Evolutionary conservation across 1,140 invertebrate genomes (phyloP), one percentile per base, ranked within the genome.

Genomic region (Scaptodrosophila lebanonensis): DNA sequence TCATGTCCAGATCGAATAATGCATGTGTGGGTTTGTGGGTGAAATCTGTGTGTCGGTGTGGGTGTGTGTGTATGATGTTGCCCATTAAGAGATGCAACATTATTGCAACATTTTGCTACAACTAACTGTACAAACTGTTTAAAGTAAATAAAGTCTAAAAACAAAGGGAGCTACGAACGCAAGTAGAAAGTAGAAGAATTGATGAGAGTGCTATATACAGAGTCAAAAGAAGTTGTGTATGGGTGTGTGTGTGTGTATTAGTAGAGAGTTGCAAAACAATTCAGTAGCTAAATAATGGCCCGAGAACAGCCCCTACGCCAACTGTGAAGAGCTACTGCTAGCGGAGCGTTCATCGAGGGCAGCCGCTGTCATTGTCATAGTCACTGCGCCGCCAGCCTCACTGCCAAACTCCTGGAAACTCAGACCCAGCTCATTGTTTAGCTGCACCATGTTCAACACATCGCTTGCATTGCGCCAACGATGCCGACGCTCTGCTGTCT

Each of bases 91-190:
- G 69, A 79, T 64, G 73, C 73, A 79, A 79, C 73, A 83, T 70
- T 79, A 79, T 79, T 79, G 75, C 75, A 82, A 79, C 75, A 56
- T 70, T 52, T 82, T 54, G 58, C 51, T 79, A 79, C 66, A 77
- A 79, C 73, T 79, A 79, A 79, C 76, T 79, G 69, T 79, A 79
- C 75, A 79, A 79, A 54, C 65, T 72, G 45, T 58, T 70, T 43
- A 54, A 54, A 48, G 66, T 33, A 68, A 51, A 53, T 47, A 47
- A 54, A 15, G 25, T 11, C 53, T 71, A 54, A 33, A 49, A 67
- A 72, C n/a, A n/a, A n/a, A n/a, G n/a, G n/a, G n/a, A n/a, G n/a
- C 53, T 72, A 79, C 58, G 60, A 59, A 77, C 73, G 48, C 67
- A 65, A 73, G 45, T 50, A 43, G 39, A 72, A 65, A 73, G 45